A percentile compares a stretch with the other conserved stretches of the same genome.
Evolutionary conservation across 2,888 invertebrate species (phyloP).

Genomic region (Drosophila macrothrix): DNA sequence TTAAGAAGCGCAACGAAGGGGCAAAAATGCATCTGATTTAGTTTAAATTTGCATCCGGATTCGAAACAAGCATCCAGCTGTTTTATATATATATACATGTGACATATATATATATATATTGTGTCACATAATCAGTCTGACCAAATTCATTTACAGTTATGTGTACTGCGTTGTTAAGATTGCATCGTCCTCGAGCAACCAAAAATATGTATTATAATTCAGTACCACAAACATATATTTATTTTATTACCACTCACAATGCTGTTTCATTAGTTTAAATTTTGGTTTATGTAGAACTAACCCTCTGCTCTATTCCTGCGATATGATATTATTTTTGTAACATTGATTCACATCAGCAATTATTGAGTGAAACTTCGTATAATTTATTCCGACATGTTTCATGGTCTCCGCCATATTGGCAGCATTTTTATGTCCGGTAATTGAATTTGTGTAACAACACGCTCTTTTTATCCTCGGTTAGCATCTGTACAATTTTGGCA

Average conservation of each 20-base stretch:
- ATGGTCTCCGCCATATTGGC: constrained; percentile 11
- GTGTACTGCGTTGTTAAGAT: not conserved
- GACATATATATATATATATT: not conserved
- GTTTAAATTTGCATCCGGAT: not conserved
- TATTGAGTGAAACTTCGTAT: not conserved
- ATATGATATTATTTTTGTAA: not conserved
- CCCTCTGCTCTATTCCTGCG: not conserved
- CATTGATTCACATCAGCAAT: not conserved
- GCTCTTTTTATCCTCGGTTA: constrained; percentile 33
- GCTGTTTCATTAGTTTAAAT: not conserved
- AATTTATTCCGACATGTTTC: not conserved
- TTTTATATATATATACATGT: not conserved
- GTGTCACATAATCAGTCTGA: not conserved
- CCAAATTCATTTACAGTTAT: not conserved
- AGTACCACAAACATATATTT: not conserved
- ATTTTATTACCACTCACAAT: not conserved
- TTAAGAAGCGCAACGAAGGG: not conserved
- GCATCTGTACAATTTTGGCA: constrained; percentile 54
- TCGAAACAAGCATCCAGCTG: not conserved
- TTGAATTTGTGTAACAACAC: constrained; percentile 34
- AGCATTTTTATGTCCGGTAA: constrained; percentile 18
- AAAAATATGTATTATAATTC: not conserved
- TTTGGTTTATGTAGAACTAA: not conserved
- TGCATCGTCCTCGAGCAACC: not conserved
- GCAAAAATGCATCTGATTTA: not conserved